Evolutionary conservation across 2,113 vertebrate genomes (phyloP).

Genomic region (Malurus cyaneus): DNA sequence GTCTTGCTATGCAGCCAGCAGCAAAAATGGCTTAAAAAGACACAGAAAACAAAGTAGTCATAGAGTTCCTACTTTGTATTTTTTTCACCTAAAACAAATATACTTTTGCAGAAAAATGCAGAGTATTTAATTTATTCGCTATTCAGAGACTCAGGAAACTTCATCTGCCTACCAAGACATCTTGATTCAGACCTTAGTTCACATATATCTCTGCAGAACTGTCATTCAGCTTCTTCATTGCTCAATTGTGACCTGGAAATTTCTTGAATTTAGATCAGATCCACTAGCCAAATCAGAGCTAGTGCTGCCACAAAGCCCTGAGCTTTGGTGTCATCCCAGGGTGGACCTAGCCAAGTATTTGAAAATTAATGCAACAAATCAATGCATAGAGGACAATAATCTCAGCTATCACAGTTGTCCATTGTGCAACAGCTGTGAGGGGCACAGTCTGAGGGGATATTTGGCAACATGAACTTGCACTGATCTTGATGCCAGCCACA

Average conservation of each 20-base stretch:
- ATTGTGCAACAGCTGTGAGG: not conserved
- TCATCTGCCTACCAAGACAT: not conserved
- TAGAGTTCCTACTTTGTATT: not conserved
- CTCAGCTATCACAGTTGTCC: not conserved
- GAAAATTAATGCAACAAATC: not conserved
- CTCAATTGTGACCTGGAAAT: not conserved
- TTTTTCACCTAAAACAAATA: not conserved
- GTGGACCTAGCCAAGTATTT: not conserved
- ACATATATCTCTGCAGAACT: not conserved
- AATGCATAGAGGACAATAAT: not conserved
- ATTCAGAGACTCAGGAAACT: not conserved
- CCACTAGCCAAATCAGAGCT: not conserved
- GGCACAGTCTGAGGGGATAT: not conserved
- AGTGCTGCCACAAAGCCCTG: not conserved
- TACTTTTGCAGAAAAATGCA: not conserved
- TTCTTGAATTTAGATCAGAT: not conserved
- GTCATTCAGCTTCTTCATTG: not conserved
- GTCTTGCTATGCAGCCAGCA: not conserved
- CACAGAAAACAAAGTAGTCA: not conserved
- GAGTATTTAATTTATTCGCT: not conserved
- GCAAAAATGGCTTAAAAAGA: not conserved
- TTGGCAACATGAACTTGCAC: not conserved
- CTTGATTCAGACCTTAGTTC: not conserved
- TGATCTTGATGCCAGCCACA: fast-evolving
- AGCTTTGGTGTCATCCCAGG: not conserved